A percentile compares a stretch with the other conserved stretches of the same genome.
Evolutionary conservation across 2,888 invertebrate genomes (phyloP).

Genomic region (Brachycybe producta): DNA sequence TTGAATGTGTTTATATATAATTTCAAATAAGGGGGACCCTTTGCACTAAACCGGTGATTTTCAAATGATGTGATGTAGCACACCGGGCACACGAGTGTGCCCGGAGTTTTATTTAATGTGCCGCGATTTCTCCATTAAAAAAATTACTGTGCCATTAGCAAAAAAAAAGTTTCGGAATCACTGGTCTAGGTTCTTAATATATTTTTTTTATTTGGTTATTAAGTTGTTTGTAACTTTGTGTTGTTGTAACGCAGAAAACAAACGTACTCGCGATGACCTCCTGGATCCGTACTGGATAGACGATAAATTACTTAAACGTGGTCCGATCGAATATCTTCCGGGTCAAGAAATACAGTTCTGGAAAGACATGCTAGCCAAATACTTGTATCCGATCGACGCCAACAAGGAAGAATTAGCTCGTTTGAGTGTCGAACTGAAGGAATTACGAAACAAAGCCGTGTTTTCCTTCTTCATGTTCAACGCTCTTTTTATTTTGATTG

Average conservation of each 20-base stretch:
- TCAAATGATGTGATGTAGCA: no score
- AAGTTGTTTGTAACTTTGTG: neutral
- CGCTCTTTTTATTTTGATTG: slow-evolving; percentile 95
- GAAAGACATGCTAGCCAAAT: slow-evolving; percentile 86
- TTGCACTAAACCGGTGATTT: no score
- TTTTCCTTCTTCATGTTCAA: slow-evolving; percentile 98
- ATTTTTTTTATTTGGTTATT: neutral
- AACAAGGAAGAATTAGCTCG: slow-evolving; percentile 83
- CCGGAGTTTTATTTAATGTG: neutral
- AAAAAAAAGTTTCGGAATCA: neutral
- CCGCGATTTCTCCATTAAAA: no score
- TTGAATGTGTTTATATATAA: no score
- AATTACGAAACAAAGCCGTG: slow-evolving; percentile 84
- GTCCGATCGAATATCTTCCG: slow-evolving; percentile 74
- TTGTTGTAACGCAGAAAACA: no score
- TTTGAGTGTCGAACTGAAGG: slow-evolving; percentile 80
- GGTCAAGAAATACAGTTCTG: slow-evolving; percentile 81
- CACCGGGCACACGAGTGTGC: no score
- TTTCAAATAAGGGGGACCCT: no score
- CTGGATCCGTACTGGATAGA: slow-evolving; percentile 91
- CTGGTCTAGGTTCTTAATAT: neutral
- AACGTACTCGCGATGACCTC: slow-evolving; percentile 61
- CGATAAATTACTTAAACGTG: slow-evolving; percentile 72
- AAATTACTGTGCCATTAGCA: no score
- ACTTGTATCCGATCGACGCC: slow-evolving; percentile 84